phyloP scores from a whole-genome alignment of 1,140 invertebrate species.

The Micrasema longulum region DNA sequence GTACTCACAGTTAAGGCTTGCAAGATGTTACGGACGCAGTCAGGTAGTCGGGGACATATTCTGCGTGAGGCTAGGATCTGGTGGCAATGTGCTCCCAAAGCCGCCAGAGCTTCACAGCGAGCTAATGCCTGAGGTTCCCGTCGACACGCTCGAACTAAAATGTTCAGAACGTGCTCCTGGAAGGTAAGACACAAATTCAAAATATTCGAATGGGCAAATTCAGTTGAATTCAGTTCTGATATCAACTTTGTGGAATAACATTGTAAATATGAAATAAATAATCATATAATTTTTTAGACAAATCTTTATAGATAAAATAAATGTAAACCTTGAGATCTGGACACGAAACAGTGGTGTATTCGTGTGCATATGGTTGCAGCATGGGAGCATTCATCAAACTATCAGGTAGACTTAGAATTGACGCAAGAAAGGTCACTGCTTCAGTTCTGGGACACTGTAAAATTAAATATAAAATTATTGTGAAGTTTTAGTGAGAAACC shows the following conservation, averaged over 20 bases:
- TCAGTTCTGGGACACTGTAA: conserved; percentile 85
- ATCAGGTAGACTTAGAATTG: conserved; percentile 84
- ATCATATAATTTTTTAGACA: too few species aligned
- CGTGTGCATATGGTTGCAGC: conserved; percentile 79
- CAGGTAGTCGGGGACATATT: conserved; percentile 64
- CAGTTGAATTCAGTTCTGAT: too few species aligned
- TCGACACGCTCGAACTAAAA: conserved; percentile 87
- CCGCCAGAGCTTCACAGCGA: conserved; percentile 89
- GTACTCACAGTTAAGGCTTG: conserved; percentile 80
- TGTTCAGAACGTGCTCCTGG: conserved; percentile 90
- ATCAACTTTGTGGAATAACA: too few species aligned
- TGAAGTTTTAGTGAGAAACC: neutral
- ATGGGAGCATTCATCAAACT: conserved; percentile 82
- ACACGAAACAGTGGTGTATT: conserved; percentile 78
- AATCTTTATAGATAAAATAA: neutral
- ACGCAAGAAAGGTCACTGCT: conserved; percentile 91
- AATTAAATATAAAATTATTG: conserved; percentile 1
- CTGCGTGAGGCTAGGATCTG: conserved; percentile 59
- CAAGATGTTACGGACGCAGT: conserved; percentile 88
- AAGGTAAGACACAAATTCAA: too few species aligned
- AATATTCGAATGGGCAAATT: too few species aligned
- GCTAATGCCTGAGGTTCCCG: conserved; percentile 90
- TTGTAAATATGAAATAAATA: too few species aligned
- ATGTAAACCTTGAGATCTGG: conserved; percentile 82
- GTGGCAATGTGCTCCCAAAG: conserved; percentile 75